These are phyloP conservation scores for Cebus imitator DNA, from an alignment of 2,113 vertebrate species.

Conservation along the genomic window DNA sequence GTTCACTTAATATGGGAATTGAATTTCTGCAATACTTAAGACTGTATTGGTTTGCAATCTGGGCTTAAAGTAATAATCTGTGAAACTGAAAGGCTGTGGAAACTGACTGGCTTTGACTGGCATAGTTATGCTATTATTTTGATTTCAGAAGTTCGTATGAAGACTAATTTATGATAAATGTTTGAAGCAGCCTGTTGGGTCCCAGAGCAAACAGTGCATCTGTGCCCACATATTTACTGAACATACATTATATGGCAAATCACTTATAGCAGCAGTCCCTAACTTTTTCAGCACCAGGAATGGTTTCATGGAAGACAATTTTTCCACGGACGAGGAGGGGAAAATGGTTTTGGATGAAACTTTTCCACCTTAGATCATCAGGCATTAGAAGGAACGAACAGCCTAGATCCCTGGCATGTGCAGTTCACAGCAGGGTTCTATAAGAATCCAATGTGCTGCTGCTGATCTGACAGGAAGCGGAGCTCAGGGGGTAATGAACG, in stretches of 20 bases:
- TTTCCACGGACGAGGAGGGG: no score
- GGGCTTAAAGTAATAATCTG: neutral
- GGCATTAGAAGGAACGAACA: no score
- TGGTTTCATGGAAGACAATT: no score
- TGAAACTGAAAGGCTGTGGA: neutral
- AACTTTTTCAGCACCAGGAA: no score
- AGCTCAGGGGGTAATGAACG: no score
- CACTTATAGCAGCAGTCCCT: no score
- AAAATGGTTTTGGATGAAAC: no score
- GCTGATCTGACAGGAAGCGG: no score
- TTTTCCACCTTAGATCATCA: no score
- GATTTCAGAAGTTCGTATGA: neutral
- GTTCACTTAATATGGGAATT: slow-evolving; percentile 56
- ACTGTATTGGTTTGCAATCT: slow-evolving; percentile 42
- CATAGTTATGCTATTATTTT: neutral
- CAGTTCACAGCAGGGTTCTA: no score
- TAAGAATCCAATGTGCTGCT: no score
- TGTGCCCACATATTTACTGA: neutral
- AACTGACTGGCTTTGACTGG: neutral
- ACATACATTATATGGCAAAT: neutral
- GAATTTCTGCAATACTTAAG: slow-evolving; percentile 41
- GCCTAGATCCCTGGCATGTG: no score
- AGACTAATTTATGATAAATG: neutral
- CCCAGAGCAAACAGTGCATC: neutral
- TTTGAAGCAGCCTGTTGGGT: neutral